Conservation (phyloP, 2,888 invertebrate genomes). For the Rhorus exstirpatorius region DNA sequence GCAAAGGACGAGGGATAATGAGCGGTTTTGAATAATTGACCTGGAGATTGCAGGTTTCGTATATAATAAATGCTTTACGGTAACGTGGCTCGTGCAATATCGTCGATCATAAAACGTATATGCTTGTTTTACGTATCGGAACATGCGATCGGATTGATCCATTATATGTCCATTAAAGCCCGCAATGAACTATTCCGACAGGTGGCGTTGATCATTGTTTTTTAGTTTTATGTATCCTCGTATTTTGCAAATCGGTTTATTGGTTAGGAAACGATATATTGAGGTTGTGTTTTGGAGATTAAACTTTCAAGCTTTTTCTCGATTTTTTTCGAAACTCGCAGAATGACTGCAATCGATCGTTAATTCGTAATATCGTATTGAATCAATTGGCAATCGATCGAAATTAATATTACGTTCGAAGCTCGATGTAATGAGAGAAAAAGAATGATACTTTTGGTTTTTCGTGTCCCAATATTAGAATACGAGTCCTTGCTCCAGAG, state of each 20-base stretch:
- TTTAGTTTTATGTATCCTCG: too few species aligned
- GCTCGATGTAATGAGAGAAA: too few species aligned
- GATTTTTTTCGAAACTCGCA: too few species aligned
- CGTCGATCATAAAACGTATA: neutral
- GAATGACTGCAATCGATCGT: too few species aligned
- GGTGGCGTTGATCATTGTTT: neutral
- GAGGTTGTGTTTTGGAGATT: too few species aligned
- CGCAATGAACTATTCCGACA: neutral
- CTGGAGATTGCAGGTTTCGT: slow-evolving; percentile 21
- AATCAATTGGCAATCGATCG: neutral
- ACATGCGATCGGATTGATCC: slow-evolving; percentile 44
- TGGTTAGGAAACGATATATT: too few species aligned
- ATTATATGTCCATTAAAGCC: slow-evolving; percentile 42
- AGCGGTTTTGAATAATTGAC: slow-evolving; percentile 62
- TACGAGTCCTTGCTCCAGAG: too few species aligned
- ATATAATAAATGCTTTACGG: slow-evolving; percentile 34
- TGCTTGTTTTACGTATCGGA: slow-evolving; percentile 18
- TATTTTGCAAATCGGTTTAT: too few species aligned
- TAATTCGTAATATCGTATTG: neutral
- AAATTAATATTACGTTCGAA: neutral
- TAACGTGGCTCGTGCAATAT: slow-evolving; percentile 36
- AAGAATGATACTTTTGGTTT: too few species aligned
- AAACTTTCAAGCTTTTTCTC: too few species aligned
- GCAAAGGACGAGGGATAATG: slow-evolving; percentile 48
- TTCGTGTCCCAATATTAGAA: too few species aligned